Evolutionary conservation across 2,797 vertebrate genomes (phyloP).

Genomic region (Hemibagrus guttatus): DNA sequence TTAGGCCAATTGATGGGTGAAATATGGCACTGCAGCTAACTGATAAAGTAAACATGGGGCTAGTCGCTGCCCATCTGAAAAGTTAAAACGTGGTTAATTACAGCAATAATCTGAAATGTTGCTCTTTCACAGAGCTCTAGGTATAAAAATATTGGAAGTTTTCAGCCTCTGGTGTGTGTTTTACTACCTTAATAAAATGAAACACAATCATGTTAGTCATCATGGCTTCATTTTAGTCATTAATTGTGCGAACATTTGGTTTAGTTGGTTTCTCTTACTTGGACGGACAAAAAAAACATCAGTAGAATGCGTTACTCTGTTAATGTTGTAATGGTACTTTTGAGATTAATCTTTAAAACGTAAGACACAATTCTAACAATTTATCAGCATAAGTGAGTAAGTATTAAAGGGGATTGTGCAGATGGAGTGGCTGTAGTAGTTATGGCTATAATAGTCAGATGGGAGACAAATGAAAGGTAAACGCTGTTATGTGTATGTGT

Average conservation of each 20-base stretch:
- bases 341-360: too few relatives aligned
- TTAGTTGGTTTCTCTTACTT: not conserved
- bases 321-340: too few relatives aligned
- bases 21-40: not conserved
- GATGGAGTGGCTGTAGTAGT: not conserved
- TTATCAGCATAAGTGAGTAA: not conserved
- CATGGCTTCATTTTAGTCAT: too few relatives aligned
- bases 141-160: not conserved
- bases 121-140: not conserved
- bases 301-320: not conserved
- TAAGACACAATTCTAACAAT: too few relatives aligned
- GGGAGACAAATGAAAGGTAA: not conserved
- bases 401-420: not conserved
- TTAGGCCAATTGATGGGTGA: not conserved
- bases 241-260: not conserved
- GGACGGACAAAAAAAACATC: not conserved
- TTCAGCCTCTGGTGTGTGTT: not conserved
- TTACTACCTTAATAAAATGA: not conserved
- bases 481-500: not conserved
- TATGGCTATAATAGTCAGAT: not conserved
- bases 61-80: not conserved
- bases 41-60: not conserved
- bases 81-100: not conserved
- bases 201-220: not conserved
- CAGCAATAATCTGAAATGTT: not conserved